phyloP scores from a whole-genome alignment of 35 echinoderm and acorn worm genomes.

The Amphiura filiformis region DNA sequence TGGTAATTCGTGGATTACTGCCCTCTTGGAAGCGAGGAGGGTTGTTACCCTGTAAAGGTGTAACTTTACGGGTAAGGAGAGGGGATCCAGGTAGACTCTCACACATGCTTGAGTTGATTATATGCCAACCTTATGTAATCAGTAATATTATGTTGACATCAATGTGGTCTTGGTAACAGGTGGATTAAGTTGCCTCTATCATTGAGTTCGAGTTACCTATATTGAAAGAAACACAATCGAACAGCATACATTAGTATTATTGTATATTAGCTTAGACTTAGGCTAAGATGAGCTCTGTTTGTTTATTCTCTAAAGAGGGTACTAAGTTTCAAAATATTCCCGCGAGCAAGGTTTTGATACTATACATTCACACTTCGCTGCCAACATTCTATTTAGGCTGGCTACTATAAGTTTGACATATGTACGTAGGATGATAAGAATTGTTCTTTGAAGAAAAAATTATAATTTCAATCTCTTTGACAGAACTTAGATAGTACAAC shows the following conservation, averaged over 20 bases:
- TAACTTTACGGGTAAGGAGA: background rate
- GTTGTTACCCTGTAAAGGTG: background rate
- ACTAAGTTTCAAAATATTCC: background rate
- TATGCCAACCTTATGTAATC: background rate
- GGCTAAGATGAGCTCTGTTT: background rate
- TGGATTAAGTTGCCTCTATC: background rate
- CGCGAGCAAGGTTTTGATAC: background rate
- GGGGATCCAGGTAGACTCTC: constrained; percentile 4
- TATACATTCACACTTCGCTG: background rate
- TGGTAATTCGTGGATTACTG: background rate
- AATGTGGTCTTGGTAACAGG: constrained; percentile 1
- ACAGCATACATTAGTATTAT: background rate
- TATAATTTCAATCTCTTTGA: too few relatives aligned
- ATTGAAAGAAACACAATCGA: background rate
- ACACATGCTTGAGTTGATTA: background rate
- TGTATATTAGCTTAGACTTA: background rate
- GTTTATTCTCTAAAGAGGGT: background rate
- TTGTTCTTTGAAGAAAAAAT: background rate
- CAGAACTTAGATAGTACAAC: too few relatives aligned
- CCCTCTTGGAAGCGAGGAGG: background rate
- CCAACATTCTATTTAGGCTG: background rate
- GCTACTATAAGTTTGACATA: background rate
- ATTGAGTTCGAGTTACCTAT: background rate
- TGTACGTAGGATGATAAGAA: background rate
- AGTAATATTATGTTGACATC: background rate